These are phyloP conservation scores for Sebastolobus altivelis DNA, from an alignment of 2,797 vertebrate genomes.

Conservation along the genomic window DNA sequence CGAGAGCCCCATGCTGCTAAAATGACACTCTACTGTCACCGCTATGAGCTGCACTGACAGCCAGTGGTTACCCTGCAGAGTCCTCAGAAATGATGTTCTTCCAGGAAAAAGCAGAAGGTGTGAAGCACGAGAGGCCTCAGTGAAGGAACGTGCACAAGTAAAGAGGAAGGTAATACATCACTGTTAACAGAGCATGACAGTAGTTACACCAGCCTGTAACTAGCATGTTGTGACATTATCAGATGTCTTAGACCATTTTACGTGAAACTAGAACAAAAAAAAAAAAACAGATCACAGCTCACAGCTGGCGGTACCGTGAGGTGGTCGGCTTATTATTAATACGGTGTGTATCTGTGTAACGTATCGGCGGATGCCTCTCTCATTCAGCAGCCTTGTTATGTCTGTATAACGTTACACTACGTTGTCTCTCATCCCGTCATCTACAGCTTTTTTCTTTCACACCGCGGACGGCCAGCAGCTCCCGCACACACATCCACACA, in stretches of 20 bases:
- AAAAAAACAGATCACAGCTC: too few relatives aligned
- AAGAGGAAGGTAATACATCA: conserved; percentile 25
- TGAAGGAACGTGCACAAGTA: not conserved
- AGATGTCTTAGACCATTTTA: not conserved
- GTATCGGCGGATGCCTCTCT: too few relatives aligned
- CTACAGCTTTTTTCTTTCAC: too few relatives aligned
- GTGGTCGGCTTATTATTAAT: too few relatives aligned
- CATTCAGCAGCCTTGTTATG: too few relatives aligned
- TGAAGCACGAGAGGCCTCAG: not conserved
- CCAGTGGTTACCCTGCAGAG: conserved; percentile 18
- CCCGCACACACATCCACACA: too few relatives aligned
- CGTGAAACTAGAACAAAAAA: too few relatives aligned
- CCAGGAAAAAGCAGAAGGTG: conserved; percentile 19
- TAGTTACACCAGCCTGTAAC: not conserved
- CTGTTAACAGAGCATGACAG: conserved; percentile 5
- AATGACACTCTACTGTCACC: conserved; percentile 40
- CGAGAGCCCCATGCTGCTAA: conserved; percentile 48
- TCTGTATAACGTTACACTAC: too few relatives aligned
- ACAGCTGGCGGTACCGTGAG: too few relatives aligned
- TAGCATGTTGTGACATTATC: not conserved
- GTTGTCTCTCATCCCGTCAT: too few relatives aligned
- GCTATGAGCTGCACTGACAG: conserved; percentile 29
- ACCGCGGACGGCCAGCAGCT: too few relatives aligned
- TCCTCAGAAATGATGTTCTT: conserved; percentile 18
- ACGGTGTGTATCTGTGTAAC: too few relatives aligned